Percentiles rank a stretch among this genome's conserved stretches.
Evolutionary conservation across 1,140 invertebrate species (phyloP).

Genomic region (Caenorhabditis elegans): DNA sequence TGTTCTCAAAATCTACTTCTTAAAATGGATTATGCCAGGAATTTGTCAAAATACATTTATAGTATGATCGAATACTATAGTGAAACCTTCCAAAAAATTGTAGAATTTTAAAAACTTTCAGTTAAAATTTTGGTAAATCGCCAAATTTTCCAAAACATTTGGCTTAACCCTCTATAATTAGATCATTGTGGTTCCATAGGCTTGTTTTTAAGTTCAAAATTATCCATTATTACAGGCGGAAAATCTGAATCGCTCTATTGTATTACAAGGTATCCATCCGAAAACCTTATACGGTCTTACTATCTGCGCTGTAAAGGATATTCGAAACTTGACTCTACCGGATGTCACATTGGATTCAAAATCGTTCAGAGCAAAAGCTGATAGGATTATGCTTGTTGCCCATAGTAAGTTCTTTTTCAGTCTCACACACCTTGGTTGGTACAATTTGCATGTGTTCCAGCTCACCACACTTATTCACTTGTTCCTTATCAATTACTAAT

Average conservation of each 20-base stretch:
- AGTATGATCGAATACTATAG: no score
- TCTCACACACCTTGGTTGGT: not conserved
- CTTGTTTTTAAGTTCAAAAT: no score
- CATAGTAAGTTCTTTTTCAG: conserved; percentile 19
- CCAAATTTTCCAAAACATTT: no score
- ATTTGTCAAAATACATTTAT: no score
- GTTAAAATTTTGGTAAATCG: no score
- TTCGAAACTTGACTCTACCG: conserved; percentile 54
- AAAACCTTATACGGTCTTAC: conserved; percentile 60
- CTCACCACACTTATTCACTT: not conserved
- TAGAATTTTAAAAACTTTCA: no score
- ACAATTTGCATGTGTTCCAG: not conserved
- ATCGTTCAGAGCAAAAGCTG: conserved; percentile 43
- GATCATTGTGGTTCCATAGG: no score
- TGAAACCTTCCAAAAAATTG: no score
- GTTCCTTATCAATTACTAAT: not conserved
- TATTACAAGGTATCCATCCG: conserved; percentile 50
- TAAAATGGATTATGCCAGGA: no score
- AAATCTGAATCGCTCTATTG: conserved; percentile 46
- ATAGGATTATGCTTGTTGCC: conserved; percentile 43
- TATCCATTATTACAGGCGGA: conserved; percentile 35
- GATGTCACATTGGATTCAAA: conserved; percentile 40
- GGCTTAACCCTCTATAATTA: no score
- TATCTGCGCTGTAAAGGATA: conserved; percentile 57
- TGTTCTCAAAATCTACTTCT: no score